Base-by-base conservation (phyloP, 92 coral and sea anemone genomes). In the Epizoanthus scotinus region DNA sequence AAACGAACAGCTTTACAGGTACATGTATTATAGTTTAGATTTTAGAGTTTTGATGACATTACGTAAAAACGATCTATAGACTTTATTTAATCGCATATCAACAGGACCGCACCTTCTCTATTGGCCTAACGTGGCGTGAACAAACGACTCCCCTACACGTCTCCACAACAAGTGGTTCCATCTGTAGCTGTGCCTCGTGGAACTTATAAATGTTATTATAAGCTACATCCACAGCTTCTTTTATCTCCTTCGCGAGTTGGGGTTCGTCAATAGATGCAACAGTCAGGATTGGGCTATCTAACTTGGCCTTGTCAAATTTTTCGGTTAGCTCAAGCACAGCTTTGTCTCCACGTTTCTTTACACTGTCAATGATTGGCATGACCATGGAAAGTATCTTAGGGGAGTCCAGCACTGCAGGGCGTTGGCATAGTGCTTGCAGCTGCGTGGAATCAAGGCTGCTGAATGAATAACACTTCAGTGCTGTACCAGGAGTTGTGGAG, bases 71-170 rank as follows among this genome's bases (percentile, higher is more conserved):
- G n/a, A n/a, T n/a, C n/a, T n/a, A n/a, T n/a, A n/a, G n/a, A n/a
- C n/a, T n/a, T n/a, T n/a, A n/a, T n/a, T n/a, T n/a, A n/a, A n/a
- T n/a, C n/a, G n/a, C 5, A 0, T 12, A 8, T 9, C 52, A 12
- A 52, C 79, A 26, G 17, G 29, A 42, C 8, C 22, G 21, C 50
- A 86, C 85, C 70, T 73, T 86, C 66, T 71, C 85, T 63, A 86
- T 53, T 22, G 89, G 82, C 29, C 89, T 73, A 13, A 86, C 89
- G 21, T 86, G 89, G 18, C 86, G 89, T 28, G 89, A 86, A 36
- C 89, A 86, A 6, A 71, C 71, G n/a, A 86, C 89, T 3, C 89
- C 89, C 19, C 73, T 83, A 29, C 89, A 86, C 13, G 89, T 86
- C 22, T 86, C 89, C 10, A 86, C 82, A 31, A 71, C 78, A 22